Conservation (phyloP, 2,113 vertebrate genomes). For the Damaliscus lunatus region DNA sequence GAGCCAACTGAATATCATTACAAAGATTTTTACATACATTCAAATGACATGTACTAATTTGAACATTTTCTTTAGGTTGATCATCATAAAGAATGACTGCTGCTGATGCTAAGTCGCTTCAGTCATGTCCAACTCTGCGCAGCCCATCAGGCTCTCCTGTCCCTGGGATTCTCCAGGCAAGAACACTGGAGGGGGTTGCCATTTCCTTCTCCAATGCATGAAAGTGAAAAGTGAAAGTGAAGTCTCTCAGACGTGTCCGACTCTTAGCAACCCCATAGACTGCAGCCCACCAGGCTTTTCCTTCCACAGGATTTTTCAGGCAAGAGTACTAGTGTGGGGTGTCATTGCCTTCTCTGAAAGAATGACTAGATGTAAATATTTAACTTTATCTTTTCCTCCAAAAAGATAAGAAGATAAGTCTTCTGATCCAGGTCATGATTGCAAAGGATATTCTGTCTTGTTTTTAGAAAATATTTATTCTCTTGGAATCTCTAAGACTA, state of each 20-base stretch:
- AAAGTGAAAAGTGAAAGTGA: background rate
- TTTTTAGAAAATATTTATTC: background rate
- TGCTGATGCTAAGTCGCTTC: background rate
- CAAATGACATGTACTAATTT: background rate
- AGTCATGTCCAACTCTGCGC: rapidly evolving
- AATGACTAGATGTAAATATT: background rate
- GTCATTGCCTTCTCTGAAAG: rapidly evolving
- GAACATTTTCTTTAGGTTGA: background rate
- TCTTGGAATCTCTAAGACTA: background rate
- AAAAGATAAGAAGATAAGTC: background rate
- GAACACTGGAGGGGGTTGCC: background rate
- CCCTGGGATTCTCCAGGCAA: background rate
- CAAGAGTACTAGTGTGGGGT: background rate
- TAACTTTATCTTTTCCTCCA: background rate
- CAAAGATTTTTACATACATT: conserved; percentile 6
- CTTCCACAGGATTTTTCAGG: background rate
- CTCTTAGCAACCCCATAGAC: background rate
- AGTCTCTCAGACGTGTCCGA: rapidly evolving
- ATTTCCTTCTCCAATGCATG: background rate
- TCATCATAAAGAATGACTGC: background rate
- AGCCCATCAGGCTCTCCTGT: background rate
- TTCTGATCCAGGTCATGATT: background rate
- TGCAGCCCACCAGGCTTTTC: background rate
- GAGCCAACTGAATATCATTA: background rate
- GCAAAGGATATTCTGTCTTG: background rate